Percentiles rank a stretch among this genome's conserved stretches.
phyloP scores from a whole-genome alignment of 1,140 invertebrate species.

The Apocrypta bakeri region DNA sequence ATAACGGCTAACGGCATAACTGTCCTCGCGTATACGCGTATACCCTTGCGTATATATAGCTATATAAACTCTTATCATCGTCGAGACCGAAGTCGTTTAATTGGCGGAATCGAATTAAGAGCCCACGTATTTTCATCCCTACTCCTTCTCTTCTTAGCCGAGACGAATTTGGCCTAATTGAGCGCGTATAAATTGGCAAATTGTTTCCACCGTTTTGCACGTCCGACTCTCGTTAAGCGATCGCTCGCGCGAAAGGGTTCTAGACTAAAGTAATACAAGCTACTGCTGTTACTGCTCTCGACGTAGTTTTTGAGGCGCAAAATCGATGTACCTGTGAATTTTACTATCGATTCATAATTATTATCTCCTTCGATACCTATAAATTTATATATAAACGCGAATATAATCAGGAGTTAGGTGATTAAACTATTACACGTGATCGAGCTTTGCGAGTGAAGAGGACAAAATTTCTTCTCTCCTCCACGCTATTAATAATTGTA shows the following conservation, averaged over 20 bases:
- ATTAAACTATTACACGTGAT: neutral
- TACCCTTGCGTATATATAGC: too few relatives aligned
- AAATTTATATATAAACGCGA: too few relatives aligned
- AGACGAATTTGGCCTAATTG: constrained; percentile 66
- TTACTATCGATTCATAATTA: neutral
- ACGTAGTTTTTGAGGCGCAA: neutral
- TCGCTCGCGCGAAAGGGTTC: constrained; percentile 37
- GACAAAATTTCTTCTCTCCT: neutral
- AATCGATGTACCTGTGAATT: neutral
- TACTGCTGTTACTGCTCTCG: neutral
- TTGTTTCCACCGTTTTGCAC: constrained; percentile 67
- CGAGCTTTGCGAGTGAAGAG: neutral
- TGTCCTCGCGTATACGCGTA: constrained; percentile 18
- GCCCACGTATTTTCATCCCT: constrained; percentile 63
- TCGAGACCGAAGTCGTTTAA: constrained; percentile 58
- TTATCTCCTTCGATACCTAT: too few relatives aligned
- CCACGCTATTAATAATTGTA: neutral
- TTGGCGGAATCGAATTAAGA: constrained; percentile 72
- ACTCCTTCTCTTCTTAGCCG: neutral
- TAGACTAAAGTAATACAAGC: constrained; percentile 48
- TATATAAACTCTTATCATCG: constrained; percentile 21
- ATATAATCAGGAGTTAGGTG: too few relatives aligned
- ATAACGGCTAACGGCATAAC: constrained; percentile 13
- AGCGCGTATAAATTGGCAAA: constrained; percentile 67
- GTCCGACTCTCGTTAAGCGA: constrained; percentile 62